Percentiles rank a stretch among this genome's conserved stretches.
Conservation (phyloP, 2,888 invertebrate genomes). For the Hanleya hanleyi region DNA sequence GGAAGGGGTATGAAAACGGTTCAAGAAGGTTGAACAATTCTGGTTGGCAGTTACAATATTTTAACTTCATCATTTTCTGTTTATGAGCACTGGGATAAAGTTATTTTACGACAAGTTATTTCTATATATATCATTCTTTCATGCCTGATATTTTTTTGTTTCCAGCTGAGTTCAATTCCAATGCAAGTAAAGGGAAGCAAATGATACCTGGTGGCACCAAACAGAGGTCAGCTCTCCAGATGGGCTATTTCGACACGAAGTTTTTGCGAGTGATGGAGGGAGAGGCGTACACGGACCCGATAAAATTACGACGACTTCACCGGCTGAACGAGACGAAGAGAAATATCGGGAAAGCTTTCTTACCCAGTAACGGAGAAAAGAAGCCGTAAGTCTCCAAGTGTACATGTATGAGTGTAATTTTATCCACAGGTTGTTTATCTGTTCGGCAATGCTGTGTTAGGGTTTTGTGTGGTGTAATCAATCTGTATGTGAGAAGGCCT, state of each 20-base stretch:
- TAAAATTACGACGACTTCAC: conserved; percentile 64
- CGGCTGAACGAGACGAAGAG: conserved; percentile 67
- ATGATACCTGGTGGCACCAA: conserved; percentile 70
- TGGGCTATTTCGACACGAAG: conserved; percentile 71
- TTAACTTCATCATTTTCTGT: too few relatives aligned
- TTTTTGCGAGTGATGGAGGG: conserved; percentile 69
- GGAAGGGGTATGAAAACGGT: too few relatives aligned
- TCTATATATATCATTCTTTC: not conserved
- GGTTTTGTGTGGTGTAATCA: too few relatives aligned
- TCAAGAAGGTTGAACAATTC: too few relatives aligned
- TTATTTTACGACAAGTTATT: too few relatives aligned
- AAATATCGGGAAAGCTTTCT: conserved; percentile 72
- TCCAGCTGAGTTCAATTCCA: conserved; percentile 68
- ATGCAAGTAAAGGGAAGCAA: conserved; percentile 71
- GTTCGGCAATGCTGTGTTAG: not conserved
- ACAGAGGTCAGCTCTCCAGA: conserved; percentile 63
- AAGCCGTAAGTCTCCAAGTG: conserved; percentile 70
- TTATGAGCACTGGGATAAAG: too few relatives aligned
- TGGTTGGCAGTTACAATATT: too few relatives aligned
- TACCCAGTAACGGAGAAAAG: conserved; percentile 71
- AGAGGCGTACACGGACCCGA: conserved; percentile 71
- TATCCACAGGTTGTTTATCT: not conserved
- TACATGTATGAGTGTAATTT: conserved; percentile 53
- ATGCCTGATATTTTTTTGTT: conserved; percentile 6
- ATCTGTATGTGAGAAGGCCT: too few relatives aligned